Evolutionary conservation across 2,888 invertebrate genomes (phyloP), one percentile per base, ranked within the genome.

Genomic region (Torymus aiolomorphi): DNA sequence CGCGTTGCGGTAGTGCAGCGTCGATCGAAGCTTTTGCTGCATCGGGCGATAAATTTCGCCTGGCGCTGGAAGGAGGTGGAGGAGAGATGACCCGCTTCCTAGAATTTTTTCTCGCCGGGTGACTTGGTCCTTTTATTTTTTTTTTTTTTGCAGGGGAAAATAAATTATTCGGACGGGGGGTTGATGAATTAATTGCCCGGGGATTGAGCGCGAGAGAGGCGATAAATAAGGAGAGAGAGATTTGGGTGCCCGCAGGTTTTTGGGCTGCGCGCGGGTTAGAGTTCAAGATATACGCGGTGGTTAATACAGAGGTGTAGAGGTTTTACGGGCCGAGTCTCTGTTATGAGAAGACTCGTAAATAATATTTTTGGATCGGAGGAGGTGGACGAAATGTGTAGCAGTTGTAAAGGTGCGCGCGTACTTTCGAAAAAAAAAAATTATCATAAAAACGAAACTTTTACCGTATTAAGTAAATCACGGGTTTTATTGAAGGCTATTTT

Each of bases 11-110:
- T 42, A 42, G 42, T 31, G n/a, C 51, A 24, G 52, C 42, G 18
- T 20, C 57, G 74, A 81, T 81, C 81, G 81, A 78, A 81, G 75
- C 65, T 79, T 78, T 76, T 76, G 76, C 81, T 79, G 78, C 81
- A 79, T 79, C 72, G 73, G 59, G 49, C 78, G 78, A 81, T 81
- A 76, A 81, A 81, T 81, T 81, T 76, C 59, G 61, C 18, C 13
- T 24, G 63, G 18, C 57, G 66, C 20, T 51, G 52, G 16, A 14
- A 59, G 11, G 16, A 42, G 16, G 42, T 52, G 61, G 24, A 66
- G 51, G 49, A 57, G 12, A 65, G 75, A 78, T 81, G 78, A 72
- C 80, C 74, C 51, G 65, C 49, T 75, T 76, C 76, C 75, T 81
- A 78, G 75, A 81, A 81, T 78, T 81, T 71, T 75, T 78, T 70